These are phyloP conservation scores for Megalops atlanticus DNA, from an alignment of 2,113 vertebrate genomes.

Conservation along the genomic window DNA sequence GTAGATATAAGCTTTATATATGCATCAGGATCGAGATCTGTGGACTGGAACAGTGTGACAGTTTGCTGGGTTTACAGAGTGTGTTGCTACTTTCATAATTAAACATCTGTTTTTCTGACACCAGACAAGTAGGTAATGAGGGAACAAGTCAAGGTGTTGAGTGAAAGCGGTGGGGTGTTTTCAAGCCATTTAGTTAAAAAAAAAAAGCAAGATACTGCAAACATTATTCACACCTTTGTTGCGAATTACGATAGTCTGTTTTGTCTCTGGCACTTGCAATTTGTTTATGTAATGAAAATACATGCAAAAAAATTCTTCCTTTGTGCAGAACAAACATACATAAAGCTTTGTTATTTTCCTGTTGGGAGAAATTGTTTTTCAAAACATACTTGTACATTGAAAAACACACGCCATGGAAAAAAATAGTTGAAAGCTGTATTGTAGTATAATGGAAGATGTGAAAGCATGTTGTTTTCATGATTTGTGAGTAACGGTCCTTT, in stretches of 20 bases:
- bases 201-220: not conserved
- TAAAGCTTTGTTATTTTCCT: not conserved
- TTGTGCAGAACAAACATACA: not conserved
- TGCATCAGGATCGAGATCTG: not conserved
- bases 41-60: not conserved
- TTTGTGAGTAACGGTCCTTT: no score
- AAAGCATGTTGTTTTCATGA: no score
- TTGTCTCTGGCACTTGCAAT: not conserved
- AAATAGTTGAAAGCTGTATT: no score
- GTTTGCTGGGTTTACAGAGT: not conserved
- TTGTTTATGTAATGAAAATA: not conserved
- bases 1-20: no score
- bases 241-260: not conserved
- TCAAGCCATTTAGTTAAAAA: not conserved
- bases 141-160: not conserved
- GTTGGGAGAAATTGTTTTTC: not conserved
- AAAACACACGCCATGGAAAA: not conserved
- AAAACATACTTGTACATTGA: not conserved
- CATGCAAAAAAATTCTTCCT: not conserved
- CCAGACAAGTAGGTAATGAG: conserved; percentile 1
- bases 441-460: no score
- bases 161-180: not conserved
- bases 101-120: conserved; percentile 15
- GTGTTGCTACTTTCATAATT: not conserved
- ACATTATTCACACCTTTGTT: not conserved